Evolutionary conservation across 2,888 invertebrate species (phyloP).

Genomic region (Sinodicranocentrus sp.): DNA sequence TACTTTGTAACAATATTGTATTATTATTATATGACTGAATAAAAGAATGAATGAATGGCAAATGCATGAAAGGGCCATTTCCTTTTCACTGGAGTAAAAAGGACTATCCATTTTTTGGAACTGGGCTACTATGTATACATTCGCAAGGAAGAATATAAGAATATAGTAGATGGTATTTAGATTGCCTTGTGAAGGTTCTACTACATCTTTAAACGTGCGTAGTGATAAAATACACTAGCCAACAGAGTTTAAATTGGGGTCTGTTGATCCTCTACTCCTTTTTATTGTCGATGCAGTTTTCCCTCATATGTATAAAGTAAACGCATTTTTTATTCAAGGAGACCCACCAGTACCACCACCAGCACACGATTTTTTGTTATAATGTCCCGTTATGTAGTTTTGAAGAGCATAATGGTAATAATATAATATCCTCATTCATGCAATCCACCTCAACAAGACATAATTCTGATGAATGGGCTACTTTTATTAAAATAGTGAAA

Average conservation of each 20-base stretch:
- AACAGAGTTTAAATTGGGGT: too few relatives aligned
- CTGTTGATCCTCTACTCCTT: too few relatives aligned
- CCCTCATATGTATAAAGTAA: not conserved
- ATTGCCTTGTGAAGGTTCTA: not conserved
- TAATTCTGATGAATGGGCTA: constrained; percentile 66
- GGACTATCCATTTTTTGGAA: constrained; percentile 37
- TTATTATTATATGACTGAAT: constrained; percentile 54
- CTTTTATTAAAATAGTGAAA: constrained; percentile 60
- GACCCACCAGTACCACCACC: too few relatives aligned
- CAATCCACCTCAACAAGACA: constrained; percentile 66
- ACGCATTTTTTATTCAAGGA: constrained; percentile 6
- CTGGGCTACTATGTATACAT: constrained; percentile 4
- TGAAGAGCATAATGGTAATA: constrained; percentile 53
- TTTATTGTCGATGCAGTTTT: not conserved
- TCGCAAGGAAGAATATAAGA: not conserved
- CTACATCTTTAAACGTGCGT: constrained; percentile 29
- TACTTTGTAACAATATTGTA: constrained; percentile 61
- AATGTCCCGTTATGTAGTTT: constrained; percentile 42
- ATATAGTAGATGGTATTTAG: too few relatives aligned
- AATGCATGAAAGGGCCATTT: constrained; percentile 60
- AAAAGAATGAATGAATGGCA: constrained; percentile 52
- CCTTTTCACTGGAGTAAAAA: constrained; percentile 62
- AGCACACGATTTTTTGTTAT: not conserved
- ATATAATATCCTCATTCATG: constrained; percentile 53
- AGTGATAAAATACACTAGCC: too few relatives aligned